Evolutionary conservation across 2,888 invertebrate species (phyloP), one percentile per base, ranked within the genome.

Genomic region (Trissonchulus latispiculum): DNA sequence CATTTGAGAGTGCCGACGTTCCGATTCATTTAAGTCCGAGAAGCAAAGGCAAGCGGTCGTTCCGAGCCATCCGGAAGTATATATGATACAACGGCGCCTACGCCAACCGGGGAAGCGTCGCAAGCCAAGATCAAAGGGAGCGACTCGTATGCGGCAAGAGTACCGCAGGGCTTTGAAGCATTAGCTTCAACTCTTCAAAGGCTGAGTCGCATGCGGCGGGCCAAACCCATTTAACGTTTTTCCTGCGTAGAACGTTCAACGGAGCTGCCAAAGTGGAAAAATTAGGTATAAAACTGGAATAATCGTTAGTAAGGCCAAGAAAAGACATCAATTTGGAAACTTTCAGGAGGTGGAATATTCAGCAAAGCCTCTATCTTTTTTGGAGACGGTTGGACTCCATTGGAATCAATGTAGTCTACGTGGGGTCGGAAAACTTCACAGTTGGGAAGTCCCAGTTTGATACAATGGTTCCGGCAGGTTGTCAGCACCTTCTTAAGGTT

Each of bases 131-230:
- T 48, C 23, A 48, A 8, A 48, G 77, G 78, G 8, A 48, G 23
- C 8, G 48, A 48, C 0, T 75, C 76, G 61, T 80, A 73, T 77
- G 80, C 71, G 80, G 77, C 33, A 74, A 75, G 2, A 80, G 70
- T 1, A 80, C 76, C 31, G 74, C 37, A 18, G 77, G 74, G 28
- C 76, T 77, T 29, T 75, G 74, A 3, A 79, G 75, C 59, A 75
- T 36, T 28, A 68, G n/a, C 73, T 80, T 80, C 0, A 77, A 75
- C 59, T 70, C 68, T 0, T 61, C 61, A 48, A 77, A 77, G 1
- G 72, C 62, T n/a, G 74, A 3, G 2, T 74, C 15, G n/a, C 36
- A 32, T 1, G 62, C 31, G 1, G n/a, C 8, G 35, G 67, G 8
- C 48, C 48, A 78, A 28, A 61, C 31, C 74, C 75, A 78, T 1